These are phyloP conservation scores for Cercocebus atys DNA, from an alignment of 2,113 vertebrate genomes.

Conservation along the genomic window DNA sequence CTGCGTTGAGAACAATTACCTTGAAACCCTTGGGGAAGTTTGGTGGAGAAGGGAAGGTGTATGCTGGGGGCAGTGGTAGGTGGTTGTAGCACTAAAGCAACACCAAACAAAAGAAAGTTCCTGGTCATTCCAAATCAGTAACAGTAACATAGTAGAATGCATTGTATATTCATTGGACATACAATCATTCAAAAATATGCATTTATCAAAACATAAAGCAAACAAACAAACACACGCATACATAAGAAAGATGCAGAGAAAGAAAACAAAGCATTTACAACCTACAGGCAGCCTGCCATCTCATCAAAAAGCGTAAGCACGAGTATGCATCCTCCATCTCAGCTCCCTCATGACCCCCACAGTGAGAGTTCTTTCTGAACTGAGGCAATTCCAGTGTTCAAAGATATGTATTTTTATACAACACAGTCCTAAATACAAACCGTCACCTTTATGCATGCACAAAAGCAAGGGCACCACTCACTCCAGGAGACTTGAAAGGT, in stretches of 20 bases:
- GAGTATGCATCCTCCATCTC: background rate
- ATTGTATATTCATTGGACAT: background rate
- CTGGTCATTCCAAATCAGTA: background rate
- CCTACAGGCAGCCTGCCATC: background rate
- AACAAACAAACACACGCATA: background rate
- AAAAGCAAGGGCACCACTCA: background rate
- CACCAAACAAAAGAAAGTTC: background rate
- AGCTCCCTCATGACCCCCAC: rapidly evolving
- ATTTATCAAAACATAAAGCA: background rate
- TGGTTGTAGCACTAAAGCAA: background rate
- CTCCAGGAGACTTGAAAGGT: background rate
- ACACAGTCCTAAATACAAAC: background rate
- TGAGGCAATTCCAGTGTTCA: background rate
- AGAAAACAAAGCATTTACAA: background rate
- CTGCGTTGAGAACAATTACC: background rate
- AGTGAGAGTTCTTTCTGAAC: background rate
- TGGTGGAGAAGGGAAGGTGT: background rate
- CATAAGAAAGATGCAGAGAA: background rate
- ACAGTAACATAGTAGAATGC: background rate
- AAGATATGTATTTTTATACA: background rate
- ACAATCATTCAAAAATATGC: background rate
- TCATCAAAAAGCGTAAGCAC: background rate
- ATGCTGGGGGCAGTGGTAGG: background rate
- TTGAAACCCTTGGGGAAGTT: background rate
- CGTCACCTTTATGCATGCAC: background rate